Evolutionary conservation across 1,140 invertebrate genomes (phyloP), one percentile per base, ranked within the genome.

Genomic region (Halesus radiatus): DNA sequence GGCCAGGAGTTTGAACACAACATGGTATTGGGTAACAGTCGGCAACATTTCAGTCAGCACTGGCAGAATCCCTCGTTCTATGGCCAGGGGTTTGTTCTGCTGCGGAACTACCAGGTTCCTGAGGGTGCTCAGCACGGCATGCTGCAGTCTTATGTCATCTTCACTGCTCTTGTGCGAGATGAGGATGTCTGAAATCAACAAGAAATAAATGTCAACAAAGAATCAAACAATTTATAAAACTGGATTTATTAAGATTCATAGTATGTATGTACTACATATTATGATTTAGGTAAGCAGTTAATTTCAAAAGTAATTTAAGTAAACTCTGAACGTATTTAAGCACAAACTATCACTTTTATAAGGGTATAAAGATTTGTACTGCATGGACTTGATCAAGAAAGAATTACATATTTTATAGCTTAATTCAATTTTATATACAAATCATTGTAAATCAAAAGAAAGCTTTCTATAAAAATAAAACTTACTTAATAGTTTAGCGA

Each of bases 1-100:
- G 10, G 96, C 96, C 26, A 98, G 85, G 26, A 98, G 88, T 88
- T 97, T 97, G 85, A 97, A 97, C 32, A 96, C 93, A 1, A 97
- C 95, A 56, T 95, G 93, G 80, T 95, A 93, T 68, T 96, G 93
- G 62, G 92, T 89, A 3, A 95, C 88, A 90, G 94, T 92, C 0
- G 94, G 93, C 85, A 96, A 89, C 23, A 93, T 92, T 77, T 93
- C 91, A 50, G 97, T 89, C 18, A 97, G 88, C 32, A 87, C 15
- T 0, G 87, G 86, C 8, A 86, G 85, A 0, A 88, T 88, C 16
- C 95, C 95, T 84, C 92, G 91, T 75, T 93, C 89, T 13, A 96
- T 91, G 32, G 96, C 91, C 3, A 91, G 87, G 29, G 91, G 86
- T 89, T 98, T 97, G 85, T 97, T 97, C 56, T 90, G 88, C 23